These are phyloP conservation scores for Delia radicum DNA, from an alignment of 1,140 invertebrate genomes.

Conservation along the genomic window DNA sequence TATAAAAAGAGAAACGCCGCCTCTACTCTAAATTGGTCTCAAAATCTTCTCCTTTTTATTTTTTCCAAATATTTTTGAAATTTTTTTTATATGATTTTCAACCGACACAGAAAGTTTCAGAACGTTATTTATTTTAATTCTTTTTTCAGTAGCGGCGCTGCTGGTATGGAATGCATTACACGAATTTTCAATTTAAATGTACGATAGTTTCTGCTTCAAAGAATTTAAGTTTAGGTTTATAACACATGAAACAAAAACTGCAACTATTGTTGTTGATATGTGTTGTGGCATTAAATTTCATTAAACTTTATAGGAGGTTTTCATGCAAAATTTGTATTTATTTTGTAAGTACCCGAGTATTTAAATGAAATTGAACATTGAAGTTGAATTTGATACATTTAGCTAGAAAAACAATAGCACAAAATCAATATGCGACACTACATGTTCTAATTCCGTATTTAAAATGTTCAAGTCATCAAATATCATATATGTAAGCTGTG, in stretches of 20 bases:
- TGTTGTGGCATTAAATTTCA: slow-evolving; percentile 20
- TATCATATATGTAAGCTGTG: neutral
- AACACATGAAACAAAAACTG: slow-evolving; percentile 5
- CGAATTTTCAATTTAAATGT: slow-evolving; percentile 1
- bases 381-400: neutral
- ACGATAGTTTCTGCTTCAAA: slow-evolving; percentile 13
- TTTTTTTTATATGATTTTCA: too few relatives aligned
- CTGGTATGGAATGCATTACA: too few relatives aligned
- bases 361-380: neutral
- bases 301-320: neutral
- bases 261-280: neutral
- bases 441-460: neutral
- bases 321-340: slow-evolving; percentile 11
- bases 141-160: neutral
- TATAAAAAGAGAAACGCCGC: too few relatives aligned
- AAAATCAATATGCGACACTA: neutral
- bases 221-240: slow-evolving; percentile 19
- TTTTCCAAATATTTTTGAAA: too few relatives aligned
- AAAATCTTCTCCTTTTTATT: too few relatives aligned
- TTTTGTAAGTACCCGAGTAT: neutral
- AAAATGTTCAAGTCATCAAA: neutral
- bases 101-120: too few relatives aligned
- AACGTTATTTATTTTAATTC: neutral
- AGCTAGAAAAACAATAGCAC: neutral
- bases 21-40: too few relatives aligned